Evolutionary conservation across 2,113 vertebrate species (phyloP).

Genomic region (Vombatus ursinus): DNA sequence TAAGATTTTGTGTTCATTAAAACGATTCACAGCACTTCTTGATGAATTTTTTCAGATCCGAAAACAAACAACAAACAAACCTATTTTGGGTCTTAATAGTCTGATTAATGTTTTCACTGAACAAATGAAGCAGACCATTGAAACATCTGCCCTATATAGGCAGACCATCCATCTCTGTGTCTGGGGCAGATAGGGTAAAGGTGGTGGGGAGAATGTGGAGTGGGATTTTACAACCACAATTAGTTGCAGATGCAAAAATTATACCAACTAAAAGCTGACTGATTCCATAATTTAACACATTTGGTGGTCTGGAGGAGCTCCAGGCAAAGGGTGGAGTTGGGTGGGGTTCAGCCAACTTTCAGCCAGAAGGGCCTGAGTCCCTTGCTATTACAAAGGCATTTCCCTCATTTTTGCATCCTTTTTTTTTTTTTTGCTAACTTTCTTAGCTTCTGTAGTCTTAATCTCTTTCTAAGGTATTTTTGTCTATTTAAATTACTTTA

Average conservation of each 20-base stretch:
- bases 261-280: neutral
- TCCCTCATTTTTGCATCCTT: neutral
- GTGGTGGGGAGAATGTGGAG: constrained; percentile 10
- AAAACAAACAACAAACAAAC: neutral
- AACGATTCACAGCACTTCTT: neutral
- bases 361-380: neutral
- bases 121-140: neutral
- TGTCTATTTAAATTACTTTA: neutral
- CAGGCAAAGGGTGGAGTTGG: neutral
- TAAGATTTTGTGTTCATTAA: neutral
- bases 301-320: neutral
- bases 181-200: neutral
- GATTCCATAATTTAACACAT: neutral
- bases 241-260: neutral
- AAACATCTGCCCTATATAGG: neutral
- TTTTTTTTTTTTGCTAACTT: neutral
- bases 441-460: neutral
- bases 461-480: neutral
- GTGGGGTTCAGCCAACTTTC: neutral
- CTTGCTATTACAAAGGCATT: neutral
- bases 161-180: neutral
- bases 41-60: neutral
- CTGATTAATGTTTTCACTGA: neutral
- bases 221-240: neutral
- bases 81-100: neutral